phyloP scores from a whole-genome alignment of 2,888 invertebrate genomes.

The Bursaphelenchus okinawaensis region DNA sequence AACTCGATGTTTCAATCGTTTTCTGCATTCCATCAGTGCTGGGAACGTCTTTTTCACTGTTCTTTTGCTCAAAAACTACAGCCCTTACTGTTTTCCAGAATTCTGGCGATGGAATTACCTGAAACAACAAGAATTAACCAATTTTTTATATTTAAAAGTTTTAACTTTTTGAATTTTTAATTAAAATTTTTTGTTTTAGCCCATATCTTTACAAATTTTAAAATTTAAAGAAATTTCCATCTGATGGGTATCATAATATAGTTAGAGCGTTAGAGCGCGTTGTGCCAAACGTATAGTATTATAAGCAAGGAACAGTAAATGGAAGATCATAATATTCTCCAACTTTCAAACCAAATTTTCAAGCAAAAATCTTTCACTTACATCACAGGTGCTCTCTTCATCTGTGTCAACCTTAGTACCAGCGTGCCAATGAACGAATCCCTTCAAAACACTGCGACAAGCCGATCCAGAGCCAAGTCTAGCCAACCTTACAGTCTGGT shows the following conservation, averaged over 20 bases:
- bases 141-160: too few relatives aligned
- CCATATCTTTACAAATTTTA: too few relatives aligned
- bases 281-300: too few relatives aligned
- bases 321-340: too few relatives aligned
- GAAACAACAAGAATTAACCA: not conserved
- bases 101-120: constrained; percentile 16
- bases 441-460: constrained; percentile 85
- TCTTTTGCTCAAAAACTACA: constrained; percentile 75
- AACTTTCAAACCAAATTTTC: too few relatives aligned
- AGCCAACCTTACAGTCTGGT: constrained; percentile 50
- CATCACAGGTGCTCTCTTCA: constrained; percentile 64
- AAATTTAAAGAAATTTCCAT: too few relatives aligned
- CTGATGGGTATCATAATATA: too few relatives aligned
- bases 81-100: constrained; percentile 70
- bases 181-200: too few relatives aligned
- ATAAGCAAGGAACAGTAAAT: too few relatives aligned
- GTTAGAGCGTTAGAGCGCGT: too few relatives aligned
- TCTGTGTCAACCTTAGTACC: constrained; percentile 67
- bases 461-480: constrained; percentile 78
- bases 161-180: too few relatives aligned
- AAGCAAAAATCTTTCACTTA: constrained; percentile 2
- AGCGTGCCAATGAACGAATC: constrained; percentile 83
- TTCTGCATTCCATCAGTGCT: constrained; percentile 78
- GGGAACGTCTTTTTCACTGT: constrained; percentile 39
- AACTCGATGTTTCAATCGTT: constrained; percentile 73